A percentile compares a stretch with the other conserved stretches of the same genome.
phyloP scores from a whole-genome alignment of 2,797 vertebrate species.

The Gila robusta region DNA sequence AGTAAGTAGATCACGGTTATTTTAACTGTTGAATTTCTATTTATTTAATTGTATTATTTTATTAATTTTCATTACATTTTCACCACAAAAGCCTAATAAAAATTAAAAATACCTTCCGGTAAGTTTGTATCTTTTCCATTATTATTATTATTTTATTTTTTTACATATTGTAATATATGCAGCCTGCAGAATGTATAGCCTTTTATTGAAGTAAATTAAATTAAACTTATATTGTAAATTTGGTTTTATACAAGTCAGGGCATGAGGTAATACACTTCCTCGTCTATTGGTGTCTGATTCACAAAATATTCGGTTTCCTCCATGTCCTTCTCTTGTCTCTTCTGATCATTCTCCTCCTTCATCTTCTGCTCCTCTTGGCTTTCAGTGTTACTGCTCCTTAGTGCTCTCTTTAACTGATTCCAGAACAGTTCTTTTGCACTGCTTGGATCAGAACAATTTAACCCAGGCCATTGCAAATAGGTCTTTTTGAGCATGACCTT shows the following conservation, averaged over 20 bases:
- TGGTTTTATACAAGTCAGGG: constrained; percentile 57
- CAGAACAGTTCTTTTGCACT: constrained; percentile 84
- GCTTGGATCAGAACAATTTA: constrained; percentile 71
- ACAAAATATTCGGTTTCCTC: constrained; percentile 53
- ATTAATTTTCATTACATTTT: background rate
- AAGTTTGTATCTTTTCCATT: background rate
- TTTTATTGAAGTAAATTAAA: background rate
- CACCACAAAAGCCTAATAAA: background rate
- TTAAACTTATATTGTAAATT: background rate
- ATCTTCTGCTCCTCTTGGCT: constrained; percentile 60
- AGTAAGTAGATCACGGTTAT: background rate
- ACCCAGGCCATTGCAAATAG: constrained; percentile 84
- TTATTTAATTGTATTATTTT: background rate
- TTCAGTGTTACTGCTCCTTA: constrained; percentile 71
- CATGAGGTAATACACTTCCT: constrained; percentile 65
- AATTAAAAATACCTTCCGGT: background rate
- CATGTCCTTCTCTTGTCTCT: background rate
- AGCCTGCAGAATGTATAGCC: background rate
- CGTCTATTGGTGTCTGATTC: constrained; percentile 48
- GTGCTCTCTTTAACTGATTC: constrained; percentile 80
- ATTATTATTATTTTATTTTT: background rate
- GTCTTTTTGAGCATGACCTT: constrained; percentile 89
- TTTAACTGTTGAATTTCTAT: background rate
- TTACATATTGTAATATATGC: background rate
- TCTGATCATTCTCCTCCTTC: constrained; percentile 38